Evolutionary conservation across 2,797 vertebrate genomes (phyloP).

Genomic region (Poecilia picta): DNA sequence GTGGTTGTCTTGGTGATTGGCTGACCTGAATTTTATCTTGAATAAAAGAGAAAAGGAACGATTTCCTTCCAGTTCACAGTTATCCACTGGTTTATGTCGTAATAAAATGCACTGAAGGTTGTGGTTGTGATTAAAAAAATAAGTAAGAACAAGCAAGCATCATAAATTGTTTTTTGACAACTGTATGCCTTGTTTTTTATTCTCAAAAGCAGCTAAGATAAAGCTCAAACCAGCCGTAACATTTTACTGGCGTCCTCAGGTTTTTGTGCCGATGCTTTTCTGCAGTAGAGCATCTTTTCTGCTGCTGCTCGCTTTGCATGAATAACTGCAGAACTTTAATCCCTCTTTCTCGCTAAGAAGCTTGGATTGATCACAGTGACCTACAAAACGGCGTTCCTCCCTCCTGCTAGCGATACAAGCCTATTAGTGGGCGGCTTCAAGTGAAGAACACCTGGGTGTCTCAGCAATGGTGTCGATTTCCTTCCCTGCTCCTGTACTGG

Average conservation of each 20-base stretch:
- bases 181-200: neutral
- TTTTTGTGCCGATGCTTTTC: conserved; percentile 18
- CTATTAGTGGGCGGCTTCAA: conserved; percentile 29
- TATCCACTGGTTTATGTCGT: neutral
- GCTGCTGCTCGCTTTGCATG: neutral
- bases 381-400: conserved; percentile 49
- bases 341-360: conserved; percentile 58
- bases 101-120: neutral
- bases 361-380: conserved; percentile 59
- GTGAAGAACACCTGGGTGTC: neutral
- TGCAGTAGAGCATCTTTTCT: neutral
- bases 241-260: conserved; percentile 7
- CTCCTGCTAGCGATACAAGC: conserved; percentile 20
- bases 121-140: neutral
- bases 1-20: neutral
- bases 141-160: neutral
- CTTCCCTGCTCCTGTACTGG: conserved; percentile 11
- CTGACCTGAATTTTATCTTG: neutral
- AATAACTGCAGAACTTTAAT: conserved; percentile 46
- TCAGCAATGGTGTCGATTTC: neutral
- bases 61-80: neutral
- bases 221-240: neutral
- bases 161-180: neutral
- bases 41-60: neutral
- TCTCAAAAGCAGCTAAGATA: neutral